A percentile compares a stretch with the other conserved stretches of the same genome.
These are phyloP conservation scores for Notarius lentiginosus DNA, from an alignment of 2,113 vertebrate genomes.

Conservation along the genomic window DNA sequence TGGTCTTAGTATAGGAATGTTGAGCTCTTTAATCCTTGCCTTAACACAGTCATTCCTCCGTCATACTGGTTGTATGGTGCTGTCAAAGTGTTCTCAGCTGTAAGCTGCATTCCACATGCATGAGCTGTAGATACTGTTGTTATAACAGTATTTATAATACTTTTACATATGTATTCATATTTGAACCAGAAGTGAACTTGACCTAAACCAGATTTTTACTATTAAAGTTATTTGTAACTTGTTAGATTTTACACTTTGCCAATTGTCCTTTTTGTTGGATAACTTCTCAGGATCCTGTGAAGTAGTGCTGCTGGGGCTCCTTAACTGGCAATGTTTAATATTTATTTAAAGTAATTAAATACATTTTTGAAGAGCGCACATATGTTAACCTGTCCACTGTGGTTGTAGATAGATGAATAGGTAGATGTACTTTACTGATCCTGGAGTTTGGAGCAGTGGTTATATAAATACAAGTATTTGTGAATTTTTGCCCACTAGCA, in stretches of 20 bases:
- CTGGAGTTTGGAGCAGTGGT: not conserved
- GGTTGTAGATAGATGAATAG: not conserved
- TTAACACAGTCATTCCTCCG: not conserved
- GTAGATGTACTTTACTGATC: not conserved
- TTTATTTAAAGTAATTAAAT: not conserved
- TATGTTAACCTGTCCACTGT: not conserved
- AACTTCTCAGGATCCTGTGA: not conserved
- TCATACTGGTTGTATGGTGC: not conserved
- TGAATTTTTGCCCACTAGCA: too few species aligned
- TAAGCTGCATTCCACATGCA: not conserved
- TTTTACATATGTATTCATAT: not conserved
- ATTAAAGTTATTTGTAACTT: not conserved
- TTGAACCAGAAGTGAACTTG: not conserved
- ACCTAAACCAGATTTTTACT: not conserved
- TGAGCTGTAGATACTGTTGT: not conserved
- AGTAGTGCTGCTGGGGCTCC: not conserved
- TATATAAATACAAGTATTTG: not conserved
- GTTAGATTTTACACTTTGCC: not conserved
- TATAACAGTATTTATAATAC: constrained; percentile 1
- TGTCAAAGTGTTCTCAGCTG: not conserved
- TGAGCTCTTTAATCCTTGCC: constrained; percentile 72
- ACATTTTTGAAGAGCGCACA: not conserved
- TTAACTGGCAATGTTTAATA: not conserved
- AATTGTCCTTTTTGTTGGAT: not conserved
- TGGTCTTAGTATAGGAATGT: constrained; percentile 65